These are phyloP conservation scores for Diglossa cyanea DNA, from an alignment of 2,797 vertebrate species.

Conservation along the genomic window DNA sequence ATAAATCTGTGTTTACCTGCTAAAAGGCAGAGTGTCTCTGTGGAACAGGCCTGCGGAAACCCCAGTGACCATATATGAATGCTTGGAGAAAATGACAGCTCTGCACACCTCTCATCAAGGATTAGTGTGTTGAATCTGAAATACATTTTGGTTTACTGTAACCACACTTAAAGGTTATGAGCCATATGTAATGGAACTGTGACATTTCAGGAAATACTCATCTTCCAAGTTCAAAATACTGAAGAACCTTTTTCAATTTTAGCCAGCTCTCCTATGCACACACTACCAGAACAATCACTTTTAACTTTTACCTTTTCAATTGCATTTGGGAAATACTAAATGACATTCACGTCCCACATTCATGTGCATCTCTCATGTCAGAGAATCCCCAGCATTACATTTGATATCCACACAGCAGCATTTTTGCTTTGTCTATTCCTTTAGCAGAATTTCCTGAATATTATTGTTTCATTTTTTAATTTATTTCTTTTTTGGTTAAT, in stretches of 20 bases:
- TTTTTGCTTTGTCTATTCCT: neutral
- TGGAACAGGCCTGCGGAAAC: neutral
- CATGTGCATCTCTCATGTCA: neutral
- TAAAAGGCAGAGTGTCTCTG: neutral
- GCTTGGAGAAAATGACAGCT: neutral
- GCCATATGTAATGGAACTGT: slow-evolving; percentile 11
- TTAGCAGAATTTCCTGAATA: neutral
- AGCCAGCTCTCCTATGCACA: neutral
- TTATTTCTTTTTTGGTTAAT: neutral
- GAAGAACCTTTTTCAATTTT: neutral
- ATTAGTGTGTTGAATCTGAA: neutral
- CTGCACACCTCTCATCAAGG: neutral
- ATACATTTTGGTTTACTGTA: neutral
- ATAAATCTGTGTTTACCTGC: neutral
- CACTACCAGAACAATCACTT: neutral
- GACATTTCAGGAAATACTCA: slow-evolving; percentile 40
- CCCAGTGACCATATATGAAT: neutral
- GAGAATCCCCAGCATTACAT: neutral
- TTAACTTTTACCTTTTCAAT: neutral
- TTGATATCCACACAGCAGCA: neutral
- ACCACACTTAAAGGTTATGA: slow-evolving; percentile 40
- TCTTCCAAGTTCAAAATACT: neutral
- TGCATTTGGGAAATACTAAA: neutral
- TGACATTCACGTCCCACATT: neutral
- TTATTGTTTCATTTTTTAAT: neutral